Evolutionary conservation across 2,797 vertebrate genomes (phyloP).

Genomic region (Philypnodon macrostomus): DNA sequence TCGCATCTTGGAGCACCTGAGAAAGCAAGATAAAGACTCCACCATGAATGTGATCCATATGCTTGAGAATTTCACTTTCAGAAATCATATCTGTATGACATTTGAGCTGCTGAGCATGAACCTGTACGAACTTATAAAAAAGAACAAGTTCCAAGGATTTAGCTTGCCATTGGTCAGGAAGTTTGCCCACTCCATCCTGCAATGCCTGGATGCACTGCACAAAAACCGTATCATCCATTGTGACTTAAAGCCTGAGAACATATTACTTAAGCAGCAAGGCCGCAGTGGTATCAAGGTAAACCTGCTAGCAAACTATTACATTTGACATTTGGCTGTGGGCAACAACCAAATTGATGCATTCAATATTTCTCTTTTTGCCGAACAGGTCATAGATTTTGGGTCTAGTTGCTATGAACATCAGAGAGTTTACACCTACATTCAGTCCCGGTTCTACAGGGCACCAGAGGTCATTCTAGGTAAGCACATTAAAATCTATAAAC

Average conservation of each 20-base stretch:
- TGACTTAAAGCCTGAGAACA: conserved; percentile 99
- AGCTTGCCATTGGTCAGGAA: conserved; percentile 97
- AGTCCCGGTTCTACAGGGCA: conserved; percentile 96
- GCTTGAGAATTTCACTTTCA: conserved; percentile 98
- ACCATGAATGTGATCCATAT: conserved; percentile 99
- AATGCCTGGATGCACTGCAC: conserved; percentile 96
- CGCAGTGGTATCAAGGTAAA: conserved; percentile 92
- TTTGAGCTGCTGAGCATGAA: conserved; percentile 99
- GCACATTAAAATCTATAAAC: not conserved
- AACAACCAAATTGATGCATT: not conserved
- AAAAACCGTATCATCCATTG: conserved; percentile 99
- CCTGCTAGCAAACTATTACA: rapidly evolving
- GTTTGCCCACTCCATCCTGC: conserved; percentile 97
- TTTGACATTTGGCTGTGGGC: not conserved
- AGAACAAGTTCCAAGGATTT: conserved; percentile 99
- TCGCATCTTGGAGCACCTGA: conserved; percentile 93
- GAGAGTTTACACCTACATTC: conserved; percentile 98
- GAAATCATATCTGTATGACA: conserved; percentile 99
- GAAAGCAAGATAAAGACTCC: conserved; percentile 96
- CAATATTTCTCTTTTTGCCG: not conserved
- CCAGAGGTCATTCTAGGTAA: conserved; percentile 94
- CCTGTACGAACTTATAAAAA: conserved; percentile 99
- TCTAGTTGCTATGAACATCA: conserved; percentile 99
- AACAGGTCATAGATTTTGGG: conserved; percentile 93
- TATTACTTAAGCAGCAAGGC: conserved; percentile 96